A percentile compares a stretch with the other conserved stretches of the same genome.
phyloP scores from a whole-genome alignment of 2,888 invertebrate species.

The Bombylius discolor region DNA sequence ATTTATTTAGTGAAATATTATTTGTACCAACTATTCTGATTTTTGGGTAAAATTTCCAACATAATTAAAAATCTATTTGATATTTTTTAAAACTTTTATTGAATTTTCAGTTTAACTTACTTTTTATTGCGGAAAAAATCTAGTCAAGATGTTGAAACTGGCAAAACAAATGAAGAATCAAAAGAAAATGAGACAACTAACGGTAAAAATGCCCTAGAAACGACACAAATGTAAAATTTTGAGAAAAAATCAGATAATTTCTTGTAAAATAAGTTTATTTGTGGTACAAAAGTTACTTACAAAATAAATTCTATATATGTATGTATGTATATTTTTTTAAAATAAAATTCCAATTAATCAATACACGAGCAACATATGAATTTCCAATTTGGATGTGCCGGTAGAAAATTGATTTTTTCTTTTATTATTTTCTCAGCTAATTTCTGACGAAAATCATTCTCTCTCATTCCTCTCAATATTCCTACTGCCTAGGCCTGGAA shows the following conservation, averaged over 20 bases:
- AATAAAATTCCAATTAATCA: too few species aligned
- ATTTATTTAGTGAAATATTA: conserved; percentile 32
- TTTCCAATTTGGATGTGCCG: conserved; percentile 10
- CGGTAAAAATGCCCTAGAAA: background rate
- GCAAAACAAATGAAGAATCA: background rate
- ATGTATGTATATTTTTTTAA: too few species aligned
- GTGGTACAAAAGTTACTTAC: too few species aligned
- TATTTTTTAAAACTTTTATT: too few species aligned
- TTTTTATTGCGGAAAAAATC: background rate
- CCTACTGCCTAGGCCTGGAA: too few species aligned
- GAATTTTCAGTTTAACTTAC: background rate
- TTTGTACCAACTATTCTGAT: conserved; percentile 31
- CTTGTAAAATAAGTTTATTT: too few species aligned
- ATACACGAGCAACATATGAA: conserved; percentile 4
- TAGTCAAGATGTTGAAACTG: background rate
- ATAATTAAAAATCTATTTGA: too few species aligned
- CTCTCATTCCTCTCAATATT: too few species aligned
- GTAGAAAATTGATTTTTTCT: conserved; percentile 5
- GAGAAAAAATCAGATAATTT: too few species aligned
- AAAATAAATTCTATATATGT: too few species aligned
- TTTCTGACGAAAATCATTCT: conserved; percentile 2
- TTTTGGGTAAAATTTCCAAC: conserved; percentile 21
- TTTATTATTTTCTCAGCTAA: conserved; percentile 7
- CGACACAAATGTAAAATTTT: background rate
- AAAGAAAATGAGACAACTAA: background rate